These are phyloP conservation scores for Regulus satrapa DNA, from an alignment of 2,113 vertebrate species.

Conservation along the genomic window DNA sequence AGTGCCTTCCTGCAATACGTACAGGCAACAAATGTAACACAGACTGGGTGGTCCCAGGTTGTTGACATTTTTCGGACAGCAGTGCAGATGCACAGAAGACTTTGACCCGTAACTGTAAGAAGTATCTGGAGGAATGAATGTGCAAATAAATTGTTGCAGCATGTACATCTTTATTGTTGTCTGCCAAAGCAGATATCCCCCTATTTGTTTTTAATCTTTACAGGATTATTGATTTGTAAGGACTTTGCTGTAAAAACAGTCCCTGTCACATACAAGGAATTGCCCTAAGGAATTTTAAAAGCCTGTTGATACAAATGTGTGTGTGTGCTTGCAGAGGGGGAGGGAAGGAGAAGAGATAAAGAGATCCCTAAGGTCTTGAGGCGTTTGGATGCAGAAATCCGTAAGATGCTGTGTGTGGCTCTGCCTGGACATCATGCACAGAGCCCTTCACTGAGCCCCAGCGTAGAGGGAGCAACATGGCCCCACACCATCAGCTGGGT, in stretches of 20 bases:
- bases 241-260: background rate
- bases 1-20: background rate
- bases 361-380: background rate
- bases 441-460: background rate
- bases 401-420: background rate
- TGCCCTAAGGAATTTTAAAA: constrained; percentile 13
- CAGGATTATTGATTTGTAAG: background rate
- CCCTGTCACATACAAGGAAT: background rate
- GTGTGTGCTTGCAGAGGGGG: background rate
- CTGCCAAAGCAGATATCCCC: background rate
- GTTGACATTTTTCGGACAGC: background rate
- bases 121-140: constrained; percentile 6
- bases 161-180: background rate
- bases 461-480: rapidly evolving
- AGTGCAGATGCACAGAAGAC: background rate
- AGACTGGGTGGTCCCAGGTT: background rate
- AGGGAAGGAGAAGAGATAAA: background rate
- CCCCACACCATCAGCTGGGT: background rate
- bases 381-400: background rate
- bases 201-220: constrained; percentile 5
- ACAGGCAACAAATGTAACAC: background rate
- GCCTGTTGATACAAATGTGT: background rate
- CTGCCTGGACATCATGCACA: background rate
- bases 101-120: background rate
- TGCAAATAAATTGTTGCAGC: background rate